Evolutionary conservation across 2,888 invertebrate species (phyloP), one percentile per base, ranked within the genome.

Genomic region (Drosophila villosipedis): DNA sequence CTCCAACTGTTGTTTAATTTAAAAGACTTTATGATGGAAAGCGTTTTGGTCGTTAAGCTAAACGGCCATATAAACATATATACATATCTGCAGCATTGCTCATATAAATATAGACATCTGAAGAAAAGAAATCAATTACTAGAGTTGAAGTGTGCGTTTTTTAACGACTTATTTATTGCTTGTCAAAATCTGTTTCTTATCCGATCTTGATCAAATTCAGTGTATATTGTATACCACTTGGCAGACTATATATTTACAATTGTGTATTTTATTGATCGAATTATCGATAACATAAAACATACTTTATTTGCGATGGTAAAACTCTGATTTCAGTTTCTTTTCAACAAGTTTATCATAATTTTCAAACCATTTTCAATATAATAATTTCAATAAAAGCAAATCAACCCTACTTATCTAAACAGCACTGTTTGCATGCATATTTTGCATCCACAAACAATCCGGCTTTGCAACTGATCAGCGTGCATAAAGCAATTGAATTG

Each of bases 21-120:
- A 64, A 66, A 43, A 66, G 59, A 83, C 79, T 84, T 86, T 74
- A 82, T 79, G 82, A 84, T 84, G 76, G 76, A 86, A 89, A 76
- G 84, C 71, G 68, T 58, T 59, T 47, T 47, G 31, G 41, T n/a
- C 49, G 22, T 37, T 52, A 58, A 6, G 52, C 57, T 43, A 57
- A 66, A 52, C 14, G 57, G 37, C 67, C 30, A 50, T 37, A 30
- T 22, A 16, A 53, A 16, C 47, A 30, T 12, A 14, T 33, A n/a
- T 14, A 35, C 12, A 30, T 31, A 22, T 12, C 6, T 30, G 39
- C 28, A 47, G 47, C 22, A 22, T 47, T 22, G 22, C 6, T 16
- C 47, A 22, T 25, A 47, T 25, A 47, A 22, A 22, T 47, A 22
- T 22, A 25, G 16, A 47, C 2, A 25, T 16, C 16, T 47, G 16